phyloP scores from a whole-genome alignment of 2,888 invertebrate genomes.

The Sialis lutaria region DNA sequence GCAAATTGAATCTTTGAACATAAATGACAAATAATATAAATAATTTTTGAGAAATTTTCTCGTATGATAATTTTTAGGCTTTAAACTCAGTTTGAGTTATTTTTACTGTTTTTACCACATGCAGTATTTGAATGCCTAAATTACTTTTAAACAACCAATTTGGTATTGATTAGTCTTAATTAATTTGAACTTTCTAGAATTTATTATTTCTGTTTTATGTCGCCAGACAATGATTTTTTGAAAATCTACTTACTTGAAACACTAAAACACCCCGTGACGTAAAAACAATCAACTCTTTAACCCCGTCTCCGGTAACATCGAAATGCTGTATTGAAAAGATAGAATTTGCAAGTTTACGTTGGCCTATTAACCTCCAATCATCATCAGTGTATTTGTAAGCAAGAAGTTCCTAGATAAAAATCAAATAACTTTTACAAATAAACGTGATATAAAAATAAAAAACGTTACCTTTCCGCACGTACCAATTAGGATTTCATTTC shows the following conservation, averaged over 20 bases:
- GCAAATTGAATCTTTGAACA: no score
- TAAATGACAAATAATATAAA: no score
- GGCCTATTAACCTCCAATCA: slow-evolving; percentile 29
- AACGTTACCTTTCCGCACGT: slow-evolving; percentile 40
- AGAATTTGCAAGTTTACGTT: slow-evolving; percentile 38
- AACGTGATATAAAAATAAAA: not conserved
- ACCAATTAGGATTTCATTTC: slow-evolving; percentile 48
- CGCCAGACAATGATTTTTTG: no score
- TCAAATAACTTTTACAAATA: not conserved
- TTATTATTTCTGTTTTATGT: no score
- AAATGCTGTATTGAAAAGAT: slow-evolving; percentile 39
- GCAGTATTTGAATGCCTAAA: no score
- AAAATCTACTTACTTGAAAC: slow-evolving; percentile 37
- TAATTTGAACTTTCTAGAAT: no score
- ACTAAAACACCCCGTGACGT: slow-evolving; percentile 48
- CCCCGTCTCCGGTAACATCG: slow-evolving; percentile 48
- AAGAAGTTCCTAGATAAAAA: slow-evolving; percentile 27
- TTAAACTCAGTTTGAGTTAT: no score
- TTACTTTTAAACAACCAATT: no score
- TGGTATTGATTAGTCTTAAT: no score
- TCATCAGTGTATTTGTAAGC: slow-evolving; percentile 27
- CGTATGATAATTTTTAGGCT: no score
- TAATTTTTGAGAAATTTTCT: no score
- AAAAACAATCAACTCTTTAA: slow-evolving; percentile 43
- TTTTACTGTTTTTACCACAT: no score